Evolutionary conservation across 2,888 invertebrate genomes (phyloP), one percentile per base, ranked within the genome.

Genomic region (Perizoma affinitatum): DNA sequence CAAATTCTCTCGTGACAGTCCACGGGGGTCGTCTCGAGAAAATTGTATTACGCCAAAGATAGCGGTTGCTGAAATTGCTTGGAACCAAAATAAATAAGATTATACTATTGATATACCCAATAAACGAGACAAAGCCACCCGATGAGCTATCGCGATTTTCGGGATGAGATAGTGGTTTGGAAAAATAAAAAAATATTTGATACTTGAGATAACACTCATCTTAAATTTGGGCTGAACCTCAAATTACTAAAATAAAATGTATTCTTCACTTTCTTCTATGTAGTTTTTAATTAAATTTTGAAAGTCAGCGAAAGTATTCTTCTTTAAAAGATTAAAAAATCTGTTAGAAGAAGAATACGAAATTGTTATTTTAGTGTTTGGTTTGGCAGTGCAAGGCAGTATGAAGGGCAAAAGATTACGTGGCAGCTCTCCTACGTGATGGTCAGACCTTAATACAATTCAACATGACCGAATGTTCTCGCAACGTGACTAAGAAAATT

Each of bases 11-110:
- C 66, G 74, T 60, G 69, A 74, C 75, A 72, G 78, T 74, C 74
- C 70, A 67, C 72, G 70, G 78, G 77, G 76, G 71, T 74, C 70
- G 71, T 71, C 78, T 74, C 75, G 64, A 68, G 69, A 68, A 80
- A 83, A 85, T 86, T 83, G 78, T 80, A 83, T 84, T 85, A 83
- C 77, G 68, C 68, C 73, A 67, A 72, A 72, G 75, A 79, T 76
- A 71, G 75, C 71, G 73, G 72, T 72, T 69, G 72, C 71, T 76
- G 68, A 83, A 87, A 86, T 86, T 83, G 82, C 76, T 79, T 74
- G 71, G 71, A 78, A 73, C 73, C 76, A 72, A 80, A 76, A 76
- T 74, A 80, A 78, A 82, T 80, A 75, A 79, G 75, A 84, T 81
- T 79, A 77, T 75, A 71, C 77, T 72, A 76, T 75, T 72, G 73